phyloP scores from a whole-genome alignment of 2,113 vertebrate genomes.

The Stigmatopora argus region DNA sequence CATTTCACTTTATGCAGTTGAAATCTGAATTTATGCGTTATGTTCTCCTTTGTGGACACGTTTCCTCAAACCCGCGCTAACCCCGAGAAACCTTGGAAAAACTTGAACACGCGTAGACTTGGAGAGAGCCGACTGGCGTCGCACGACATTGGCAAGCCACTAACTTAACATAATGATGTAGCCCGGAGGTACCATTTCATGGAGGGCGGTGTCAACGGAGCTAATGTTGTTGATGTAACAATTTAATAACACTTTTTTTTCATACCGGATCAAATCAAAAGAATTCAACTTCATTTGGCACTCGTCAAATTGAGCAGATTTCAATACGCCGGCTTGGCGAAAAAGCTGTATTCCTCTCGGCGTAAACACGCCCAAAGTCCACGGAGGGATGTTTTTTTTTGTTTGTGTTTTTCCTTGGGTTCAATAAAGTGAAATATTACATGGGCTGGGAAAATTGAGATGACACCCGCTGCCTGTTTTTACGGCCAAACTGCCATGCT shows the following conservation, averaged over 20 bases:
- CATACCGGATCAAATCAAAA: neutral
- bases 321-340: constrained; percentile 1
- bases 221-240: constrained; percentile 2
- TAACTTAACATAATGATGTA: constrained; percentile 4
- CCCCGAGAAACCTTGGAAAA: constrained; percentile 6
- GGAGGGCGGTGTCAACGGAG: neutral
- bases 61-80: neutral
- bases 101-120: neutral
- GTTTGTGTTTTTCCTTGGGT: constrained; percentile 20
- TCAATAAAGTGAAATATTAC: constrained; percentile 29
- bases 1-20: neutral
- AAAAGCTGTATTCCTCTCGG: constrained; percentile 4
- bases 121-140: neutral
- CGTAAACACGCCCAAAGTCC: constrained; percentile 23
- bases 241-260: neutral
- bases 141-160: neutral
- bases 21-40: constrained; percentile 3
- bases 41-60: neutral
- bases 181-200: neutral
- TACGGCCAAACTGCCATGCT: constrained; percentile 30
- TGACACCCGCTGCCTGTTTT: constrained; percentile 34
- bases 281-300: neutral
- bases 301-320: neutral
- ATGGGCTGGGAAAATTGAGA: constrained; percentile 28
- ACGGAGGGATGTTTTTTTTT: neutral